A percentile compares a stretch with the other conserved stretches of the same genome.
phyloP scores from a whole-genome alignment of 1,140 invertebrate genomes.

The Drosophila nikananu region DNA sequence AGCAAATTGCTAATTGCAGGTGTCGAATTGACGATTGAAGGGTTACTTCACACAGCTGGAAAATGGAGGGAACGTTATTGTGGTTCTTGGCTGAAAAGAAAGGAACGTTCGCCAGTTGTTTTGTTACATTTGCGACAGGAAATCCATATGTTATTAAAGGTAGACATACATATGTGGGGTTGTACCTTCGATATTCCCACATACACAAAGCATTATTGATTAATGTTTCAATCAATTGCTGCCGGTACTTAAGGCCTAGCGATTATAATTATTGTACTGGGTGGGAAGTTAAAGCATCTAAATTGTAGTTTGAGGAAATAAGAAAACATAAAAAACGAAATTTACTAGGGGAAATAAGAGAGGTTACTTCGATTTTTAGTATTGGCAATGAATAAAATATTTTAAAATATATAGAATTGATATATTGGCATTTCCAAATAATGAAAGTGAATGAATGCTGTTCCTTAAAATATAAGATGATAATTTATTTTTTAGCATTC shows the following conservation, averaged over 20 bases:
- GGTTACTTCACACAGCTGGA: slow-evolving; percentile 40
- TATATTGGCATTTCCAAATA: too few relatives aligned
- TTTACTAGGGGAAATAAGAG: too few relatives aligned
- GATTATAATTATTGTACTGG: neutral
- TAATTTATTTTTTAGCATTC: too few relatives aligned
- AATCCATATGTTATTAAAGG: slow-evolving; percentile 13
- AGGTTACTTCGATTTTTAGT: too few relatives aligned
- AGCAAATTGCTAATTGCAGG: slow-evolving; percentile 65
- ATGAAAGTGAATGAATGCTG: too few relatives aligned
- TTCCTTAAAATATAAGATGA: too few relatives aligned
- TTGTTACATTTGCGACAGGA: slow-evolving; percentile 18
- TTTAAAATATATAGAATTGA: neutral
- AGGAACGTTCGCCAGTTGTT: neutral
- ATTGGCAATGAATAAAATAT: neutral
- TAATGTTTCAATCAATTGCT: slow-evolving; percentile 34
- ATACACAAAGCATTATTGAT: slow-evolving; percentile 24
- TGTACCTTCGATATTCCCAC: neutral
- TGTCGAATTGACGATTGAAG: slow-evolving; percentile 64
- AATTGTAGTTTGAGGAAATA: neutral
- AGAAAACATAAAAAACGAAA: neutral
- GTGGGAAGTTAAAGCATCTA: neutral
- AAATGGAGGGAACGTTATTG: slow-evolving; percentile 17
- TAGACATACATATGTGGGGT: neutral
- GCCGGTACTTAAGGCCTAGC: neutral
- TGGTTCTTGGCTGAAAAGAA: neutral